Base-by-base conservation (phyloP, 2,113 vertebrate genomes). In the Anoura caudifer region DNA sequence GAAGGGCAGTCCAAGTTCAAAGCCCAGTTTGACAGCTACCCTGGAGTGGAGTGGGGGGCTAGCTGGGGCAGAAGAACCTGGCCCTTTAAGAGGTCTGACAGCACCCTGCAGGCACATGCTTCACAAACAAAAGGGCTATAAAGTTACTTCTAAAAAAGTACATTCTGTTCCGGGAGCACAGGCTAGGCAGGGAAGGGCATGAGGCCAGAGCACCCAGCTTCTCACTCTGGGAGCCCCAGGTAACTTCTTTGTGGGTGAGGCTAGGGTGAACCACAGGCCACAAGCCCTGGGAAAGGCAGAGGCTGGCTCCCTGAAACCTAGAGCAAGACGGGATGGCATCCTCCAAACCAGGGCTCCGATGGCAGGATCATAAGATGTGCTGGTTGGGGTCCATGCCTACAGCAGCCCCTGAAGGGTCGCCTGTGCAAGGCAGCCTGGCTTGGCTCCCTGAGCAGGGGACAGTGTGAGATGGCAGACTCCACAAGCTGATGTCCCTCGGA, bases 111-210 rank as follows among this genome's bases (percentile, higher is more conserved):
- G 95, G 91, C 89, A 95, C 33, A 0, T 67, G 95, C 65, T 97
- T 47, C 93, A 94, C 83, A 97, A 96, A 95, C 87, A 93, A 91
- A 96, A 12, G 33, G 38, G 80, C 97, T 97, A 95, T 96, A 97
- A 96, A 95, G 97, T 97, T 96, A 94, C 95, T 96, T 92, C 96
- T 84, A 67, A 97, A 91, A 97, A 98, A 93, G 94, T 96, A 95
- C 84, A n/a, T 72, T 89, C 70, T 96, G 96, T 98, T 96, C 96
- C 3, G 2, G 50, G 38, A 86, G 90, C 81, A 67, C 87, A 80
- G 92, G 95, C 84, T 54, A 73, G 84, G 95, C 5, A 1, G 88
- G 54, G 63, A 94, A 94, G 80, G 95, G 96, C 93, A 89, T 54
- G 22, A 50, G 61, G 95, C 96, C 96, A 96, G 73, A 67, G 93